Percentiles rank a stretch among this genome's conserved stretches.
These are phyloP conservation scores for Neuroterus valhalla DNA, from an alignment of 1,140 invertebrate genomes.

Conservation along the genomic window DNA sequence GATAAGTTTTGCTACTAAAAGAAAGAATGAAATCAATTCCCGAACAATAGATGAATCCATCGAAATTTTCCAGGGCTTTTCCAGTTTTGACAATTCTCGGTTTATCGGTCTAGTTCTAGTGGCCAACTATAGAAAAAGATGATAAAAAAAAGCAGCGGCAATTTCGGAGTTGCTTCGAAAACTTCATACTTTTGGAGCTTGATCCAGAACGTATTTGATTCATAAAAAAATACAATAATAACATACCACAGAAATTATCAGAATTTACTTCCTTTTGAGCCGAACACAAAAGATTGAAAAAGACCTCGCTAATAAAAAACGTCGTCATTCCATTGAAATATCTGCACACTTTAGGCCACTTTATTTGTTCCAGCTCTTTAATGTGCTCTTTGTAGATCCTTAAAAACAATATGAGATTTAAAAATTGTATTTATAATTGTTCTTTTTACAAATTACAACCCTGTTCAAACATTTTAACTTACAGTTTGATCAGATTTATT, in stretches of 20 bases:
- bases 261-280: neutral
- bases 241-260: constrained; percentile 4
- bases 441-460: neutral
- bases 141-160: too few species aligned
- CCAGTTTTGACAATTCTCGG: too few species aligned
- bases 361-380: constrained; percentile 46
- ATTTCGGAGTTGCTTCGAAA: too few species aligned
- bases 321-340: constrained; percentile 59
- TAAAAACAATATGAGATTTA: constrained; percentile 32
- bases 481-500: constrained; percentile 46
- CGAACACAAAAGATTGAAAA: constrained; percentile 11
- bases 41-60: too few species aligned
- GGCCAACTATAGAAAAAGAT: too few species aligned
- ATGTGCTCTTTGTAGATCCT: constrained; percentile 60
- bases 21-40: too few species aligned
- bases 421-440: neutral
- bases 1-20: too few species aligned
- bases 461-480: neutral
- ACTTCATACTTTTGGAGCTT: too few species aligned
- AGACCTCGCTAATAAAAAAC: constrained; percentile 50
- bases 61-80: too few species aligned
- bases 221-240: neutral
- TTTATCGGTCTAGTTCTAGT: too few species aligned
- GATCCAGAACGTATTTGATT: too few species aligned
- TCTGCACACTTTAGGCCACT: constrained; percentile 50